phyloP scores from a whole-genome alignment of 2,797 vertebrate species.

The Galago senegalensis region DNA sequence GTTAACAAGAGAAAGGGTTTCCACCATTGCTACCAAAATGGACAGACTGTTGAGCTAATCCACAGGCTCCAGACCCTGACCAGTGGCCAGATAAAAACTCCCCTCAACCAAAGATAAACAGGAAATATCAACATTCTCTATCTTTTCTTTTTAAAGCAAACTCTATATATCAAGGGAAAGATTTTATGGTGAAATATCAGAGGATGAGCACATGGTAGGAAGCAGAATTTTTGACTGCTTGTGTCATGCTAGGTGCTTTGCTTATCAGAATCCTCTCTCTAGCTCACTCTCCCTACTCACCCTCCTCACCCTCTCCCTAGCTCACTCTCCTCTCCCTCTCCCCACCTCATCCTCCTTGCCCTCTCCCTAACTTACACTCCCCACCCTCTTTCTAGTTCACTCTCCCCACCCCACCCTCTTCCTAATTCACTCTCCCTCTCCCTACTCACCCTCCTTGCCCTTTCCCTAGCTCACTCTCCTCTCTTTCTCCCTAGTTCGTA shows the following conservation, averaged over 20 bases:
- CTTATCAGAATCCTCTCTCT: background rate
- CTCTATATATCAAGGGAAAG: background rate
- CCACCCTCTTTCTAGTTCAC: no score
- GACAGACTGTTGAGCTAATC: background rate
- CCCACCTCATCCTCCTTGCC: background rate
- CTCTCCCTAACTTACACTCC: no score
- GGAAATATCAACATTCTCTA: background rate
- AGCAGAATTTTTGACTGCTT: background rate
- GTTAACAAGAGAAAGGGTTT: background rate
- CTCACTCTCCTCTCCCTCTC: background rate
- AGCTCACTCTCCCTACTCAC: background rate
- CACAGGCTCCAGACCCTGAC: background rate
- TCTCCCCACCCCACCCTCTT: no score
- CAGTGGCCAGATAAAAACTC: background rate
- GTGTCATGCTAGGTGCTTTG: background rate
- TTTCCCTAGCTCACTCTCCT: no score
- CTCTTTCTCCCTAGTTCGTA: no score
- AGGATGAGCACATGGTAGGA: background rate
- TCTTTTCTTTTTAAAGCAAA: background rate
- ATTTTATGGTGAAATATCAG: background rate
- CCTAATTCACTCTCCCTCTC: no score
- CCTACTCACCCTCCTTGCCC: no score
- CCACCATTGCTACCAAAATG: background rate
- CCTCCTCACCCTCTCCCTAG: no score
- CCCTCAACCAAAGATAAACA: background rate